Conservation (phyloP, 2,113 vertebrate species). For the Solea senegalensis region DNA sequence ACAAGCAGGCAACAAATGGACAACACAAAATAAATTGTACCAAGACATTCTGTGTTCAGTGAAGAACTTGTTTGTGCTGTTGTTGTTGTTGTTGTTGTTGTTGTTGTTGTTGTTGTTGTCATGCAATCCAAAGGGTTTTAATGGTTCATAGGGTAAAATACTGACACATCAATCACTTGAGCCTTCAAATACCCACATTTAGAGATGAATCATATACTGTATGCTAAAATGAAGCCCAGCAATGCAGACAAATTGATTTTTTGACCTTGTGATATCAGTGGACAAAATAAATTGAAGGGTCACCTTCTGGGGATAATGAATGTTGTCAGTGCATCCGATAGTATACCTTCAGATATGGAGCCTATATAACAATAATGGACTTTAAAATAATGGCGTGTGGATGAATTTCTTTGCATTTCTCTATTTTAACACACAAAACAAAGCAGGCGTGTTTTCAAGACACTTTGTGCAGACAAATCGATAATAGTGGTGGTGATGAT, state of each 20-base stretch:
- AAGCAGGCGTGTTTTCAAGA: background rate
- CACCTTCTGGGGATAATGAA: background rate
- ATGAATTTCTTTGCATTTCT: background rate
- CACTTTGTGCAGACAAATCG: background rate
- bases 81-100: no score
- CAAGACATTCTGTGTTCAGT: no score
- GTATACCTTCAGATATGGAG: background rate
- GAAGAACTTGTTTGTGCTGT: no score
- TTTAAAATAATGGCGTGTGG: background rate
- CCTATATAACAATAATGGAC: no score
- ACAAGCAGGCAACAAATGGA: conserved; percentile 1
- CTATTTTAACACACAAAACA: conserved; percentile 20
- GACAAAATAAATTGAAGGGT: background rate
- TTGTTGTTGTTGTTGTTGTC: no score
- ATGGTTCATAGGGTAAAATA: no score
- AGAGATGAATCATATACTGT: conserved; percentile 6
- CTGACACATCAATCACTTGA: no score
- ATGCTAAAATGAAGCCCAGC: no score
- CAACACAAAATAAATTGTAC: no score
- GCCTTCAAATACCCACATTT: background rate
- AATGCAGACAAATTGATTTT: background rate
- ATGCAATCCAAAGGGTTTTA: no score
- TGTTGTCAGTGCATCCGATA: background rate
- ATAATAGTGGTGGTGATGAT: background rate
- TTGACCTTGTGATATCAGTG: background rate